These are phyloP conservation scores for Mystacornis crossleyi DNA, from an alignment of 2,113 vertebrate genomes.

Conservation along the genomic window DNA sequence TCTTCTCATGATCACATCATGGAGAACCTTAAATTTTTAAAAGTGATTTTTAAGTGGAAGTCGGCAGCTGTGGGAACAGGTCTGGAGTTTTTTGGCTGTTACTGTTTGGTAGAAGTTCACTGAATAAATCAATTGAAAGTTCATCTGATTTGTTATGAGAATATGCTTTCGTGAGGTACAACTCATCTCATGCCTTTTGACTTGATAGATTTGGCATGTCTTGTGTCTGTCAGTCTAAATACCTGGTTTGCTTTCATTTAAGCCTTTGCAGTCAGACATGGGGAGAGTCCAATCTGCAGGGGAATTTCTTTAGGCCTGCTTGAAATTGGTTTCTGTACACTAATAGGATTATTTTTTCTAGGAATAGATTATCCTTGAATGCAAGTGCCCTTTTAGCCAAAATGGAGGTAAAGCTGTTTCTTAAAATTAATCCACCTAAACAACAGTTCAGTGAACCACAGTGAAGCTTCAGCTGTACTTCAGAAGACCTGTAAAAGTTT, in stretches of 20 bases:
- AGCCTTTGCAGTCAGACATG: neutral
- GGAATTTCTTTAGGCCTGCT: neutral
- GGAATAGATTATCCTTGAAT: neutral
- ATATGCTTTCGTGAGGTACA: neutral
- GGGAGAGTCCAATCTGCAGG: neutral
- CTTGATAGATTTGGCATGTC: neutral
- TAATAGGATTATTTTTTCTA: slow-evolving; percentile 12
- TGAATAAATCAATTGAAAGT: neutral
- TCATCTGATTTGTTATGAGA: neutral
- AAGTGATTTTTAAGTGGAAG: neutral
- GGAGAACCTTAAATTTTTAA: neutral
- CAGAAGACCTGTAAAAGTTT: neutral
- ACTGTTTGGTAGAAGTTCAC: neutral
- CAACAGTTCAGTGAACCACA: neutral
- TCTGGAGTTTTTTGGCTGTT: neutral
- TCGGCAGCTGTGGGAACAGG: neutral
- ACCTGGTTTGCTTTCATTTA: neutral
- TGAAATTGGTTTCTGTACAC: neutral
- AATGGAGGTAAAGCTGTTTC: neutral
- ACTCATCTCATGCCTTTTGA: neutral
- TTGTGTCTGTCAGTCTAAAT: neutral
- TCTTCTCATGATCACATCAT: neutral
- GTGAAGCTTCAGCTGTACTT: neutral
- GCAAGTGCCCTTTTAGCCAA: neutral
- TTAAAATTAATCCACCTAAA: neutral